phyloP scores from a whole-genome alignment of 2,888 invertebrate genomes.

The Drosophila trichaetosa region DNA sequence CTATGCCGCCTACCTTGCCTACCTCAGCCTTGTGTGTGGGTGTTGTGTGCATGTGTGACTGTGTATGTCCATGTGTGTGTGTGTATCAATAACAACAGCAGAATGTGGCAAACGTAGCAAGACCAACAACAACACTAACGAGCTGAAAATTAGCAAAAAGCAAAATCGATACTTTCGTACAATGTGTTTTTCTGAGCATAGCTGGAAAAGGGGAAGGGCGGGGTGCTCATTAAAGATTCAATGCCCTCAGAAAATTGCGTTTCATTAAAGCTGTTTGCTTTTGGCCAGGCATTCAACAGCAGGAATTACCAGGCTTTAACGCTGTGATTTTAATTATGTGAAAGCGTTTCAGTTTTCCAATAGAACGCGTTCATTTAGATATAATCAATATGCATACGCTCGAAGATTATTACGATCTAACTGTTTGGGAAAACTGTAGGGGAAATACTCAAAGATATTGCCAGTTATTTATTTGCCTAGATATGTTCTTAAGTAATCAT shows the following conservation, averaged over 20 bases:
- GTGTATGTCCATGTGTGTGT: background rate
- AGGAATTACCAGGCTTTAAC: constrained; percentile 21
- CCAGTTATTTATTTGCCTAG: background rate
- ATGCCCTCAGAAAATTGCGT: constrained; percentile 34
- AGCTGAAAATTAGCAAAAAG: constrained; percentile 73
- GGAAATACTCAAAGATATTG: background rate
- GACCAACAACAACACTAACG: constrained; percentile 49
- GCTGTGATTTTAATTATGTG: constrained; percentile 29
- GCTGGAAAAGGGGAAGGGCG: background rate
- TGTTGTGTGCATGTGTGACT: constrained; percentile 14
- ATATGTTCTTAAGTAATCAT: background rate
- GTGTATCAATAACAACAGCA: constrained; percentile 57
- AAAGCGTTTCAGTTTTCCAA: constrained; percentile 5
- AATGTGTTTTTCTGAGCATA: constrained; percentile 24
- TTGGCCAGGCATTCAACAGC: constrained; percentile 1
- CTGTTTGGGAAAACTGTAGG: background rate
- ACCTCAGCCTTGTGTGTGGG: constrained; percentile 35
- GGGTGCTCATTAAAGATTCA: constrained; percentile 64
- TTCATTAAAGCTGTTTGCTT: constrained; percentile 49
- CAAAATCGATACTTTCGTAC: constrained; percentile 63
- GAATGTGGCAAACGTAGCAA: constrained; percentile 51
- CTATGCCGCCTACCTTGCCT: constrained; percentile 26
- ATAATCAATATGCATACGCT: background rate
- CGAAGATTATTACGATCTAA: background rate
- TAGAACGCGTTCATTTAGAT: background rate